These are phyloP conservation scores for Tichodroma muraria DNA, from an alignment of 2,113 vertebrate genomes.

Conservation along the genomic window DNA sequence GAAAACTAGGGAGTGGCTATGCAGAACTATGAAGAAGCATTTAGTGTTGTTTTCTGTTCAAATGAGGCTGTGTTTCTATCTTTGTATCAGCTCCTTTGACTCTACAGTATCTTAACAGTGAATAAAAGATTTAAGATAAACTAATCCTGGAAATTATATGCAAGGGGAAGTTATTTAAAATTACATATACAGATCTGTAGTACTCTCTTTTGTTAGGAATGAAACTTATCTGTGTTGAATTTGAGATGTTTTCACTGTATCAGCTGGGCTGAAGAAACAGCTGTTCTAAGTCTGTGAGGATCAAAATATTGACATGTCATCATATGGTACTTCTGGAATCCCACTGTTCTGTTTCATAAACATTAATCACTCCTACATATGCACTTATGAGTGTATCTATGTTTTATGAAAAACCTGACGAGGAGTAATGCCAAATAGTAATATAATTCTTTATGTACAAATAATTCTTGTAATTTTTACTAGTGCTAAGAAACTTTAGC, in stretches of 20 bases:
- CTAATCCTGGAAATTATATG: background rate
- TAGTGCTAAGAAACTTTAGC: background rate
- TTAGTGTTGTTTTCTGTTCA: background rate
- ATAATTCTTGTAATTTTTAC: background rate
- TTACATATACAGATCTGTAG: background rate
- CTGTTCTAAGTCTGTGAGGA: conserved; percentile 10
- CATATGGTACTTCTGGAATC: background rate
- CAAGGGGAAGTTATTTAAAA: background rate
- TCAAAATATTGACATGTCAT: background rate
- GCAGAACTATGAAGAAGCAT: background rate
- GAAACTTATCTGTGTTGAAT: background rate
- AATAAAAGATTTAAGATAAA: background rate
- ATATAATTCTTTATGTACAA: background rate
- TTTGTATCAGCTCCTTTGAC: background rate
- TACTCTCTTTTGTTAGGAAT: background rate
- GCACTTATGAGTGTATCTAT: background rate
- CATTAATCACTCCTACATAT: background rate
- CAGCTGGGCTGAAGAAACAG: conserved; percentile 12
- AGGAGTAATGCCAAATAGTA: background rate
- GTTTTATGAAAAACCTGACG: background rate
- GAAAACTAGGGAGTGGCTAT: background rate
- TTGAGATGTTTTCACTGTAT: background rate
- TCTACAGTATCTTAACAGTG: background rate
- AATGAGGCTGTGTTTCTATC: background rate
- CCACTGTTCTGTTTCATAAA: background rate